These are phyloP conservation scores for Sardina pilchardus DNA, from an alignment of 2,113 vertebrate species.

Conservation along the genomic window DNA sequence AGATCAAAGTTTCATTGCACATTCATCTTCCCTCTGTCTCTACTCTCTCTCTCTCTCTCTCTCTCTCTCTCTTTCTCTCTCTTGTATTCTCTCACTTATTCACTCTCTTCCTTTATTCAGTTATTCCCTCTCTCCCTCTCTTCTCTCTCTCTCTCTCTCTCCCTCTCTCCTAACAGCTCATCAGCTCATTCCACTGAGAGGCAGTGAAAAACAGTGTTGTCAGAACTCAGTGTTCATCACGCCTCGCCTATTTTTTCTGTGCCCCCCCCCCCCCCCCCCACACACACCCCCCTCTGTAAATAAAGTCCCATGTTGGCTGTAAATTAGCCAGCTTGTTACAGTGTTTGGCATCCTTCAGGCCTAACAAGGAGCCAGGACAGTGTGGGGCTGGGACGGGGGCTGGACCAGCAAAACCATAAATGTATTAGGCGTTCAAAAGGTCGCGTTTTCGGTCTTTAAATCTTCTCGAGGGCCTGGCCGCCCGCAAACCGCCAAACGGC, in stretches of 20 bases:
- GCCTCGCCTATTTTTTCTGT: conserved; percentile 43
- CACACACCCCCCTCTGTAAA: conserved; percentile 57
- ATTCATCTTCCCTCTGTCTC: not conserved
- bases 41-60: not conserved
- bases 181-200: not conserved
- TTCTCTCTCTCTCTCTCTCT: not conserved
- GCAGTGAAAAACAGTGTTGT: conserved; percentile 21
- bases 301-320: conserved; percentile 48
- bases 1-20: not conserved
- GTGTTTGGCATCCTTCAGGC: conserved; percentile 47
- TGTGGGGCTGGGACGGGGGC: not conserved
- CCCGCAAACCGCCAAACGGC: conserved; percentile 40
- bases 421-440: conserved; percentile 45
- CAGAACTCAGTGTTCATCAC: conserved; percentile 43
- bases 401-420: conserved; percentile 48
- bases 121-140: not conserved
- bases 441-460: conserved; percentile 61
- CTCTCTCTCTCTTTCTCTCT: not conserved
- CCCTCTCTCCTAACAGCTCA: not conserved
- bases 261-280: not conserved
- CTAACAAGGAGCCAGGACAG: conserved; percentile 54
- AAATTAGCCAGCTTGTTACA: conserved; percentile 52
- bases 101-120: not conserved
- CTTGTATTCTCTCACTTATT: not conserved
- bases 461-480: conserved; percentile 51